A percentile compares a stretch with the other conserved stretches of the same genome.
Evolutionary conservation across 1,140 invertebrate genomes (phyloP).

Genomic region (Trinorchestia longiramus): DNA sequence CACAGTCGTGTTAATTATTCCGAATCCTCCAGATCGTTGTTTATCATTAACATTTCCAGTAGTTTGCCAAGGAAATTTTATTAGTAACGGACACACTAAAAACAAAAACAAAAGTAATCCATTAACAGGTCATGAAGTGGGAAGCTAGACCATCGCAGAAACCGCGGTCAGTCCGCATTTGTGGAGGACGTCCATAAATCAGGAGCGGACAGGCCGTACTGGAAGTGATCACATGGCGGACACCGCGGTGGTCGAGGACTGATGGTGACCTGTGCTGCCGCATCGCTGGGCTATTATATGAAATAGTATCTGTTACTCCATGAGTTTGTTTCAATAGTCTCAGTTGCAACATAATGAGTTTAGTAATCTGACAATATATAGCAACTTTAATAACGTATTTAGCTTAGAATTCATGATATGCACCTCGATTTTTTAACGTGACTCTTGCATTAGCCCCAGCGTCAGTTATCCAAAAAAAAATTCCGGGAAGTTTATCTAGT

Average conservation of each 20-base stretch:
- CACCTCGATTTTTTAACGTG: no score
- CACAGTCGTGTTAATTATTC: no score
- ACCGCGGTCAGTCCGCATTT: background rate
- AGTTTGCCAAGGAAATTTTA: no score
- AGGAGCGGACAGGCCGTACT: background rate
- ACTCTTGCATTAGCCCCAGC: no score
- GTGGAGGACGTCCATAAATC: conserved; percentile 23
- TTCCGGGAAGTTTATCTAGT: no score
- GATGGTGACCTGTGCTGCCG: background rate
- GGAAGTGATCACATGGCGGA: conserved; percentile 17
- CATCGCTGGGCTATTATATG: background rate
- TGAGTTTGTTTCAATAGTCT: background rate
- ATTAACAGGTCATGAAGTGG: background rate
- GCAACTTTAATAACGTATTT: no score
- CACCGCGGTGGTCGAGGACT: background rate
- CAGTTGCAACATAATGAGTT: no score
- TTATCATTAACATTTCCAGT: no score
- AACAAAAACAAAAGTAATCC: background rate
- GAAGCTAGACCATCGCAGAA: background rate
- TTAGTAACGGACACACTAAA: background rate
- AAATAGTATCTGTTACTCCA: background rate
- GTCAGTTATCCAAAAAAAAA: no score
- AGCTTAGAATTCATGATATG: no score
- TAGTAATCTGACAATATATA: no score
- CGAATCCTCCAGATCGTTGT: no score